Base-by-base conservation (phyloP, 2,888 invertebrate genomes). In the Dolichopus griseipennis region DNA sequence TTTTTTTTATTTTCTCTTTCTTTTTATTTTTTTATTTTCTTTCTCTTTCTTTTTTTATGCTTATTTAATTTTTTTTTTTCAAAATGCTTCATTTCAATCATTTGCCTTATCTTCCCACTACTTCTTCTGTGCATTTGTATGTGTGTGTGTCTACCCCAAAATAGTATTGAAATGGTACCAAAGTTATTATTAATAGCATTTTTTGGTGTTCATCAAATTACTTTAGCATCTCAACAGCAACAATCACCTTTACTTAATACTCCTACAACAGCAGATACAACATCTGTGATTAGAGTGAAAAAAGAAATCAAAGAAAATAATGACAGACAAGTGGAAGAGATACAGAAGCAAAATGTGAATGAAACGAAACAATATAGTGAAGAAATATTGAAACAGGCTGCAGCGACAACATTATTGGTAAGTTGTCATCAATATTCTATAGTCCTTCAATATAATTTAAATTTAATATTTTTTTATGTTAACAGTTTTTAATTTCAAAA, bases 151-250 rank as follows among this genome's bases (percentile, higher is more conserved):
- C 27, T 52, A 15, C n/a, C n/a, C n/a, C n/a, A n/a, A n/a, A n/a
- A n/a, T 70, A 75, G 72, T 70, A 68, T 71, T 73, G 75, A 74
- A 72, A 79, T 79, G 79, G 74, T 78, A 74, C 74, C 74, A 69
- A 75, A 75, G 73, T 71, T 73, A 71, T 71, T 73, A 66, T 67
- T 72, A 70, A 68, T 73, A 72, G 71, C 75, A 72, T 73, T 78
- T 74, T 72, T 77, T 73, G 73, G 76, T 72, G 71, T 76, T 73
- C 43, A 52, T 22, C 33, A 66, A 7, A 33, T 75, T 74, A 69
- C 72, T 76, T 70, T 73, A 73, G 73, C 73, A 72, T 73, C 67
- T 70, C 65, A 69, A 61, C 64, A 68, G 41, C 64, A n/a, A 7
- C 27, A 61, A 18, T 34, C 62, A 43, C 62, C 2, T 15, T 61